Percentiles rank a stretch among this genome's conserved stretches.
phyloP scores from a whole-genome alignment of 2,113 vertebrate genomes.

The Tichodroma muraria region DNA sequence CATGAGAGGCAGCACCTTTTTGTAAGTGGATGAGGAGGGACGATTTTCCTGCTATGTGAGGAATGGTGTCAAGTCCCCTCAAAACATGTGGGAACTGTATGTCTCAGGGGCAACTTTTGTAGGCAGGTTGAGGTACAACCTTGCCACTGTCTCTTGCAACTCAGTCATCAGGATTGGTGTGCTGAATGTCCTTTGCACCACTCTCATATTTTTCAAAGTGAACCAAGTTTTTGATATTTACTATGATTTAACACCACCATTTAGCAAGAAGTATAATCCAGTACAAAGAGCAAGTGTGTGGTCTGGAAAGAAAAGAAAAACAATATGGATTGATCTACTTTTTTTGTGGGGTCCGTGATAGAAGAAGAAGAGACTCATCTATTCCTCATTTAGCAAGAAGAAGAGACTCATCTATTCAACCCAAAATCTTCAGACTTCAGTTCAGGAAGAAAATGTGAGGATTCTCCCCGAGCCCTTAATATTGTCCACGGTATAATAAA shows the following conservation, averaged over 20 bases:
- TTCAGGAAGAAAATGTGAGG: background rate
- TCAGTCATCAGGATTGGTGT: background rate
- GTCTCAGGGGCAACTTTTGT: background rate
- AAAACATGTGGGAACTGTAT: background rate
- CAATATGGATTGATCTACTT: background rate
- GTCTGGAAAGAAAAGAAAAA: background rate
- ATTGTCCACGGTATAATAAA: background rate
- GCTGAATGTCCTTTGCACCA: background rate
- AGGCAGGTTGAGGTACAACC: background rate
- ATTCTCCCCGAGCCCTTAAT: background rate
- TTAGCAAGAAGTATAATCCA: background rate
- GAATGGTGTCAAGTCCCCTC: background rate
- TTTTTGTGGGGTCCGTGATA: background rate
- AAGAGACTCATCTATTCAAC: background rate
- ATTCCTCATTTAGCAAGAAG: no score
- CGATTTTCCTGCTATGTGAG: accelerated
- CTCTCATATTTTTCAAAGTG: background rate
- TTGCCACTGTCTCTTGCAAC: background rate
- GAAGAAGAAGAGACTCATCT: no score
- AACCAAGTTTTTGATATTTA: background rate
- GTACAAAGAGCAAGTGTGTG: slow-evolving; percentile 2
- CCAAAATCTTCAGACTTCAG: background rate
- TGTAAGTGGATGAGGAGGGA: background rate
- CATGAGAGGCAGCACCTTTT: background rate
- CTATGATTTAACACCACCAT: background rate